Conservation (phyloP, 2,888 invertebrate species). For the Malthinus seriepunctatus region DNA sequence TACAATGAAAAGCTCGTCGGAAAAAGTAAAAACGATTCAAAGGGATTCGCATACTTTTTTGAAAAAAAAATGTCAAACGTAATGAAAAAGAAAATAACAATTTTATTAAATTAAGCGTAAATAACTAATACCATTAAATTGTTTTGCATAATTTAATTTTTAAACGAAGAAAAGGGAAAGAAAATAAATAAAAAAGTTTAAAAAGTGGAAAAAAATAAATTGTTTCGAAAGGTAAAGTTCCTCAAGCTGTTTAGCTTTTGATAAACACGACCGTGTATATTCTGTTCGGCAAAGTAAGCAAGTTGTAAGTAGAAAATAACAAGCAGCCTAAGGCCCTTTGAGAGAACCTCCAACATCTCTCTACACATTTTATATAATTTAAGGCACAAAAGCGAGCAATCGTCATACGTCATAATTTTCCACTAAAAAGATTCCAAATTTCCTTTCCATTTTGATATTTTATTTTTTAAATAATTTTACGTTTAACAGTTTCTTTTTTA, state of each 20-base stretch:
- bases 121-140: too few relatives aligned
- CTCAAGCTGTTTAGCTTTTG: conserved; percentile 14
- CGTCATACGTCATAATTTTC: conserved; percentile 9
- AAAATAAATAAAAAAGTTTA: background rate
- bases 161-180: too few relatives aligned
- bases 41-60: background rate
- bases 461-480: background rate
- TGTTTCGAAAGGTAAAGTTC: conserved; percentile 14
- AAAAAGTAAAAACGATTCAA: conserved; percentile 1
- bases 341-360: conserved; percentile 14
- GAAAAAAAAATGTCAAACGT: background rate
- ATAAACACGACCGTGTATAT: conserved; percentile 19
- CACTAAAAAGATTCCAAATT: conserved; percentile 1
- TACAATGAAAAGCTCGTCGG: background rate
- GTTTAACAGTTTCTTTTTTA: background rate
- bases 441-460: conserved; percentile 1
- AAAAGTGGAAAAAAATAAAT: background rate
- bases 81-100: too few relatives aligned
- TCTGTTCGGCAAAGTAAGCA: conserved; percentile 21
- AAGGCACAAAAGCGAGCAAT: conserved; percentile 7
- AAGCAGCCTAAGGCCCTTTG: conserved; percentile 14
- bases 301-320: conserved; percentile 22
- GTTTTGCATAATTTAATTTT: too few relatives aligned
- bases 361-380: conserved; percentile 11
- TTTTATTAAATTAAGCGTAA: too few relatives aligned